A percentile compares a stretch with the other conserved stretches of the same genome.
Evolutionary conservation across 2,797 vertebrate genomes (phyloP).

Genomic region (Anguilla anguilla): DNA sequence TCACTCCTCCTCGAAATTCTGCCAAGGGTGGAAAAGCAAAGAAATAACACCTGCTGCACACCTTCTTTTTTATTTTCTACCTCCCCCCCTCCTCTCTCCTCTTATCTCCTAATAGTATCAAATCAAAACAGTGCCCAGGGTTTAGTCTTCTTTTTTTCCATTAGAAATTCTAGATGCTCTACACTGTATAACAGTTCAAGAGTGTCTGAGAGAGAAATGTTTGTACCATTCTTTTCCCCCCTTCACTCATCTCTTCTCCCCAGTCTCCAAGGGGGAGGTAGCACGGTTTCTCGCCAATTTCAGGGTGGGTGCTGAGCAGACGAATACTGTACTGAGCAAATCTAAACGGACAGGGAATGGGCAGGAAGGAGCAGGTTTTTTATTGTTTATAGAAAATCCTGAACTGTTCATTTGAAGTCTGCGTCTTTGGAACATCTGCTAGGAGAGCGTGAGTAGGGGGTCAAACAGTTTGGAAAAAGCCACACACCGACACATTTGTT

Average conservation of each 20-base stretch:
- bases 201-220: slow-evolving; percentile 60
- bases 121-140: slow-evolving; percentile 77
- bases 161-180: slow-evolving; percentile 74
- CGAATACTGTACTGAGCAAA: neutral
- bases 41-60: slow-evolving; percentile 69
- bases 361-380: neutral
- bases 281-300: neutral
- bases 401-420: neutral
- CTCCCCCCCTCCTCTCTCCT: slow-evolving; percentile 73
- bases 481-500: neutral
- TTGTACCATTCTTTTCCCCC: slow-evolving; percentile 41
- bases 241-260: too few species aligned
- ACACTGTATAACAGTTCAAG: slow-evolving; percentile 61
- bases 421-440: neutral
- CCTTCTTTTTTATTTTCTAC: slow-evolving; percentile 64
- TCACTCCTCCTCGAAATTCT: slow-evolving; percentile 76
- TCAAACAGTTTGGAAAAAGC: neutral
- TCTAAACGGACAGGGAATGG: neutral
- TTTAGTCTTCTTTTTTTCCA: slow-evolving; percentile 53
- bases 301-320: neutral
- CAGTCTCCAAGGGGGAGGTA: neutral
- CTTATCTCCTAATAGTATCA: slow-evolving; percentile 74
- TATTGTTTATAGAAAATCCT: neutral
- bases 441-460: neutral
- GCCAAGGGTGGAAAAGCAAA: slow-evolving; percentile 70